phyloP scores from a whole-genome alignment of 1,140 invertebrate species.

The Sogatella furcifera region DNA sequence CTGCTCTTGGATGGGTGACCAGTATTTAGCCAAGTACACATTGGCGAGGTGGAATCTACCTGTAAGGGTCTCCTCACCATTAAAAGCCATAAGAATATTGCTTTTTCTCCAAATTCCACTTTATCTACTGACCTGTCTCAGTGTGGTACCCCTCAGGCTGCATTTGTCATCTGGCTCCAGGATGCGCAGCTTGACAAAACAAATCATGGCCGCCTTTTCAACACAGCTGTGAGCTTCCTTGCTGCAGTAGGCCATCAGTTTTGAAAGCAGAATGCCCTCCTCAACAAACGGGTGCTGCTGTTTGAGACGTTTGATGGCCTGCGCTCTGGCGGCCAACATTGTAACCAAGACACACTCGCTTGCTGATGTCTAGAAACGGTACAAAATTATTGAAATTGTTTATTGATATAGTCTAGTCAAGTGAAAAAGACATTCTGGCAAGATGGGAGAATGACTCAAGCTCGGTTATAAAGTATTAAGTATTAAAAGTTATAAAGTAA shows the following conservation, averaged over 20 bases:
- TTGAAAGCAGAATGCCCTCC: constrained; percentile 87
- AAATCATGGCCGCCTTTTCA: constrained; percentile 98
- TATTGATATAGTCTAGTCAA: too few relatives aligned
- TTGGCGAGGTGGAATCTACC: too few relatives aligned
- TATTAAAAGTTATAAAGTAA: too few relatives aligned
- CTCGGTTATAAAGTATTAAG: too few relatives aligned
- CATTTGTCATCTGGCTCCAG: constrained; percentile 93
- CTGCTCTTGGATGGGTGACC: too few relatives aligned
- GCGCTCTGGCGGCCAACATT: constrained; percentile 89
- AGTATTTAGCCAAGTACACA: too few relatives aligned
- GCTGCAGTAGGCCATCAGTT: constrained; percentile 89
- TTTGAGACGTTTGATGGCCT: constrained; percentile 84
- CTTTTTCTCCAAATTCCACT: too few relatives aligned
- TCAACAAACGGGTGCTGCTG: constrained; percentile 82
- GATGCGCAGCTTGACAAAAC: constrained; percentile 93
- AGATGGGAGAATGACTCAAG: too few relatives aligned
- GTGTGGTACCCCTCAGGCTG: constrained; percentile 75
- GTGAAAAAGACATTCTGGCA: too few relatives aligned
- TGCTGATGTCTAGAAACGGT: constrained; percentile 70
- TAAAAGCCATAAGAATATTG: too few relatives aligned
- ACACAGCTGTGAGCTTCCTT: constrained; percentile 98
- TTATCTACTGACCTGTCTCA: constrained; percentile 49
- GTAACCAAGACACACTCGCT: constrained; percentile 94
- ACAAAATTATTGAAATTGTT: too few relatives aligned
- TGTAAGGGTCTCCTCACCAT: too few relatives aligned